These are phyloP conservation scores for Lindbergichthys nudifrons DNA, from an alignment of 2,797 vertebrate genomes.

Conservation along the genomic window DNA sequence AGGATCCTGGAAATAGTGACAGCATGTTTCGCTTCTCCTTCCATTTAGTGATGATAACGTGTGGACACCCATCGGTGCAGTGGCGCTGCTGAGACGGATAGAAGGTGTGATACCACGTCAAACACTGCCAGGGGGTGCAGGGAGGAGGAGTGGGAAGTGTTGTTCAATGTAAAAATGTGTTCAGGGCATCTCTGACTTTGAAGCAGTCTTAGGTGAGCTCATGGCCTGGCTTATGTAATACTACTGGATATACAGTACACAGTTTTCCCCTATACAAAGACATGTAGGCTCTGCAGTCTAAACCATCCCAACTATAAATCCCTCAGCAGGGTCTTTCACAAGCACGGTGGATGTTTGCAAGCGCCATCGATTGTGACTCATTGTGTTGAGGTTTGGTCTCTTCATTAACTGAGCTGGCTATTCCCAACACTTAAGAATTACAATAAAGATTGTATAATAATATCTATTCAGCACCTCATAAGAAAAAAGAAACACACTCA, in stretches of 20 bases:
- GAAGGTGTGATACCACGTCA: slow-evolving; percentile 17
- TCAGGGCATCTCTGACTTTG: slow-evolving; percentile 37
- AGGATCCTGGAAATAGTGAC: not conserved
- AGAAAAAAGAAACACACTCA: not conserved
- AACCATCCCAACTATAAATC: slow-evolving; percentile 16
- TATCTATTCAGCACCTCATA: not conserved
- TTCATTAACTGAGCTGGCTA: not conserved
- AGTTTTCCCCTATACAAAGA: not conserved
- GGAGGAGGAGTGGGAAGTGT: slow-evolving; percentile 16
- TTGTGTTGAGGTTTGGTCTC: not conserved
- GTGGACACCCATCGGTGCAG: slow-evolving; percentile 6
- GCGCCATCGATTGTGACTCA: not conserved
- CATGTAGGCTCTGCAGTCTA: not conserved
- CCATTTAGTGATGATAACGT: slow-evolving; percentile 2
- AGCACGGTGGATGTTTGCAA: not conserved
- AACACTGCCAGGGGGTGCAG: not conserved
- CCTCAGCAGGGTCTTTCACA: slow-evolving; percentile 5
- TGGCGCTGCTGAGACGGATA: not conserved
- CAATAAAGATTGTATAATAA: not conserved
- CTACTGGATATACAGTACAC: not conserved
- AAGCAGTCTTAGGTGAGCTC: slow-evolving; percentile 36
- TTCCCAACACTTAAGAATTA: not conserved
- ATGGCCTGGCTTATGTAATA: slow-evolving; percentile 30
- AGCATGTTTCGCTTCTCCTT: not conserved
- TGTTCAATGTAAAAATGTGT: slow-evolving; percentile 30